Evolutionary conservation across 2,797 vertebrate species (phyloP), one percentile per base, ranked within the genome.

Genomic region (Enteromius argenteus): DNA sequence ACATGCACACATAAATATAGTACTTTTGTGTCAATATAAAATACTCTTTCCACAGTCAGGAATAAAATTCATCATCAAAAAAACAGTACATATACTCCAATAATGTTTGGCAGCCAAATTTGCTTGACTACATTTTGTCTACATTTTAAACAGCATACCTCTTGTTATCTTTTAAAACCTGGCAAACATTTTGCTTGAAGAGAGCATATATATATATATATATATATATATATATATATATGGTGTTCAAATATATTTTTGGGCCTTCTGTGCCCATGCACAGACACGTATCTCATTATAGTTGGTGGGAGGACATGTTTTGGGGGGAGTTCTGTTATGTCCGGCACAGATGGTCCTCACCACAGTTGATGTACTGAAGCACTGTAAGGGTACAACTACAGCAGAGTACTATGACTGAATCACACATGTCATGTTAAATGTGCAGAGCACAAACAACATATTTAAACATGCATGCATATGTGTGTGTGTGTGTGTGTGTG

Each of bases 401-500:
- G 30, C 49, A n/a, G 30, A 35, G 10, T 14, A 53, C 27, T 21
- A 13, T 32, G 10, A 74, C 71, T 53, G 42, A 72, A 72, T 49
- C 23, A 10, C 23, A 49, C 44, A 51, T n/a, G 42, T 1, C 46
- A 32, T 11, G 17, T 53, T 53, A 53, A 51, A 73, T 8, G 23
- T 5, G 2, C 32, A 73, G 17, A 51, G n/a, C 13, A 46, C 27
- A 74, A 27, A 53, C 27, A 27, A 42, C 42, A 60, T 37, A 74
- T 19, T 32, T 15, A 32, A 1, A 11, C 27, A 75, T n/a, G n/a
- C n/a, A n/a, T 37, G 23, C 30, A 49, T 49, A 76, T 86, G 80
- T 87, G 81, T 80, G 81, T 72, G 84, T 62, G 35, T 83, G 80
- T 74, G 53, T 87, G 78, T 78, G 80, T 84, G 42, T 79, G 79